Percentiles rank a stretch among this genome's conserved stretches.
phyloP scores from a whole-genome alignment of 2,797 vertebrate species.

The Brotula barbata region DNA sequence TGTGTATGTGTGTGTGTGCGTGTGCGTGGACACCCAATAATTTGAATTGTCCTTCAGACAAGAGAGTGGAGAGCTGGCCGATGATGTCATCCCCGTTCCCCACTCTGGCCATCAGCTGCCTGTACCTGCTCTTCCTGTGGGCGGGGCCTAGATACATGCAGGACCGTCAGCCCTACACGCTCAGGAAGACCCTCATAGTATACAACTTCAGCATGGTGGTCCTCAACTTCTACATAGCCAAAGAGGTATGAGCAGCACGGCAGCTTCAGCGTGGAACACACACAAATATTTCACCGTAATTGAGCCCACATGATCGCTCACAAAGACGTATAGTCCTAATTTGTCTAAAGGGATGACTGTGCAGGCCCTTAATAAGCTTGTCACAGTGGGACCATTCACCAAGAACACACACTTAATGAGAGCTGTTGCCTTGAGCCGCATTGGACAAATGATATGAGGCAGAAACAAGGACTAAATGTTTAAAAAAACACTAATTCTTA shows the following conservation, averaged over 20 bases:
- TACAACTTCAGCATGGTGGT: constrained; percentile 99
- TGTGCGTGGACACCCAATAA: background rate
- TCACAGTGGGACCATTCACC: too few species aligned
- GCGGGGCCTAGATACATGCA: constrained; percentile 96
- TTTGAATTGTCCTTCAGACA: constrained; percentile 79
- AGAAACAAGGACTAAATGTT: too few species aligned
- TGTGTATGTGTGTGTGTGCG: constrained; percentile 1
- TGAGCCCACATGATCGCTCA: too few species aligned
- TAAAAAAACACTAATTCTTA: too few species aligned
- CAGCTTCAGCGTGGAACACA: background rate
- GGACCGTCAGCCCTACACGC: constrained; percentile 89
- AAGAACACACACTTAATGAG: too few species aligned
- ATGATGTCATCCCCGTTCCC: constrained; percentile 93
- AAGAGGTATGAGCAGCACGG: constrained; percentile 84
- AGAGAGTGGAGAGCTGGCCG: constrained; percentile 94
- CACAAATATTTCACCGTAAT: background rate
- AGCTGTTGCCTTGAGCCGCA: too few species aligned
- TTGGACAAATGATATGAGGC: too few species aligned
- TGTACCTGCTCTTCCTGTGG: constrained; percentile 97
- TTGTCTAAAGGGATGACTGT: too few species aligned
- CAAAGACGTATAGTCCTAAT: too few species aligned
- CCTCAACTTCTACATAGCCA: constrained; percentile 98
- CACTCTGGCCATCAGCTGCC: constrained; percentile 91
- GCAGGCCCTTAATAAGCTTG: too few species aligned
- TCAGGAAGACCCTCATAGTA: constrained; percentile 90